Base-by-base conservation (phyloP, 1,140 invertebrate genomes). In the Drosophila subpulchrella region DNA sequence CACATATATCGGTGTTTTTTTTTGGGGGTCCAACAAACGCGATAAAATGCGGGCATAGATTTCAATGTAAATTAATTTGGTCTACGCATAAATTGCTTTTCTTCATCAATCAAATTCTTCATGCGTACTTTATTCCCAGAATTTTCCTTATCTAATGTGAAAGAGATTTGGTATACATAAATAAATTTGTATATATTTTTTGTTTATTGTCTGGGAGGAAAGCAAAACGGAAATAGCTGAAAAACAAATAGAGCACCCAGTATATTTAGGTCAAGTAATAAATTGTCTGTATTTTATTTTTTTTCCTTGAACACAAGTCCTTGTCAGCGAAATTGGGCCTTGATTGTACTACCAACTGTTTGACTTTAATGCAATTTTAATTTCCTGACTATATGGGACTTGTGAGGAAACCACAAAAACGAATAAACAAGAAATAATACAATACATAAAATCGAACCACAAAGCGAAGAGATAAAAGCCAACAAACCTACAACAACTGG, bases 331-430 rank as follows among this genome's bases (percentile, higher is more conserved):
- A 54, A 13, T 38, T 3, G 7, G 42, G 17, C 32, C 44, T 34
- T 30, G 41, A 67, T 24, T 38, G 56, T 30, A 6, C 32, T 51
- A 36, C 48, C 48, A 51, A 36, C 48, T 20, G 50, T 36, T 53
- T 15, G 50, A 63, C 47, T 75, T 44, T 58, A 75, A 57, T 75
- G 71, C 71, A 42, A 57, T 75, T 75, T 75, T 65, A 75, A 75
- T 75, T 75, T 75, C 71, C 72, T 74, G 71, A 15, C 44, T 38
- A 6, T 62, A 13, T 42, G 7, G n/a, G 41, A 47, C 48, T 30
- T 65, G 51, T 47, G 59, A 46, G 44, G 24, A 65, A 75, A 75
- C 71, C 68, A 41, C 68, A 72, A 58, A 72, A 72, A 71, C 53
- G 36, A 71, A 71, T 58, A 72, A 72, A 66, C 65, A 58, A 41